Evolutionary conservation across 2,888 invertebrate genomes (phyloP), one percentile per base, ranked within the genome.

Genomic region (Portevinia maculata): DNA sequence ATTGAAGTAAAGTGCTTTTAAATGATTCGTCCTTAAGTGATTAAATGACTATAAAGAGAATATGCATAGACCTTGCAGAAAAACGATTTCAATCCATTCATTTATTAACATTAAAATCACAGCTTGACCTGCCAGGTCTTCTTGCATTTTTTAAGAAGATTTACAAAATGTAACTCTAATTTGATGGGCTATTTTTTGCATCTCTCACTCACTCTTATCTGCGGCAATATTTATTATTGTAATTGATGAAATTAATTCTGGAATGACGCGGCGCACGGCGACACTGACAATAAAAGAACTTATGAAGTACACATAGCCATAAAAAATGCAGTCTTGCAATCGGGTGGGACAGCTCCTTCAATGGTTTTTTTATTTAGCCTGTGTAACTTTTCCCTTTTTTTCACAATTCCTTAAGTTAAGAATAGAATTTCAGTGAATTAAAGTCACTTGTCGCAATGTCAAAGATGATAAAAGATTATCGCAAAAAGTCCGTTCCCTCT

Each of bases 371-470:
- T 21, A 9, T 34, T n/a, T 13, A n/a, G 11, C 11, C 17, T 34
- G 19, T 70, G 44, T 75, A 59, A 75, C 76, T 62, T 62, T 70
- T 57, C 41, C 34, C 34, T 13, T 34, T 44, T n/a, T 57, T 50
- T 69, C 37, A 44, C 71, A 46, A 44, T 60, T 83, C 71, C 81
- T 78, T 60, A 64, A 69, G 69, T 71, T 83, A 44, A 55, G 71
- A 67, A 73, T 71, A 62, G 71, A 83, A 73, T 78, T 78, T 78
- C 85, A 79, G 84, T 81, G 83, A 85, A 85, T 85, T 85, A 85
- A 86, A 86, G 85, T 86, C 86, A 86, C 85, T 85, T 85, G 85
- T 85, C 86, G 85, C 84, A 84, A 84, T 84, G 86, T 86, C 85
- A 86, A 79, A 84, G 78, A 86, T 85, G 86, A 86, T 85, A 85